Evolutionary conservation across 2,888 invertebrate species (phyloP), one percentile per base, ranked within the genome.

Genomic region (Mechanitis mazaeus): DNA sequence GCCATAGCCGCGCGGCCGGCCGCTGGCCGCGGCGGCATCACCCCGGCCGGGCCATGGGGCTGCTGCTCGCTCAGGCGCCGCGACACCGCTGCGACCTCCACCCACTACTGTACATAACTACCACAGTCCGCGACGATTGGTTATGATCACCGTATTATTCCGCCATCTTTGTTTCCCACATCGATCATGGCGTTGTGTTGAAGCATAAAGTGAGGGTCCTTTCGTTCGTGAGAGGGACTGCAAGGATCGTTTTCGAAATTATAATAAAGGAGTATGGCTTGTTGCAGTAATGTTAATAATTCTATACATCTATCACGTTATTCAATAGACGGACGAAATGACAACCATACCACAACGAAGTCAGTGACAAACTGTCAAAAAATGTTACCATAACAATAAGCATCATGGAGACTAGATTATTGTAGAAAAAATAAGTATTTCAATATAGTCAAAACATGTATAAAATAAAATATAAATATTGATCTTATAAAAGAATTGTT

Each of bases 91-190:
- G 85, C 81, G 70, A 72, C 72, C 79, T 79, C 83, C 81, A 76
- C 83, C 83, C 84, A 84, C 85, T 81, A 81, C 84, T 76, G 86
- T 77, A 86, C 89, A 89, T 89, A 85, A 87, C 89, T 83, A 81
- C 81, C 79, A 78, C 63, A 63, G 64, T 66, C 58, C 81, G 79
- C 80, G 74, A 79, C 88, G 81, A 82, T 86, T 80, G 84, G 81
- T 85, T 85, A 84, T 72, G 85, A 89, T 87, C 87, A 87, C 87
- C 83, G 83, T 88, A 87, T 89, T 89, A 90, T 86, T 89, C 90
- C 90, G 90, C 90, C 90, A 91, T 91, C 90, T 91, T 91, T 90
- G 90, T 87, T 90, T 87, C 83, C 81, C 79, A 86, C 90, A 90
- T 90, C 87, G 90, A 90, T 90, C 90, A 90, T 88, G 88, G 86